Percentiles rank a stretch among this genome's conserved stretches.
These are phyloP conservation scores for Brachionus calyciflorus DNA, from an alignment of 1,140 invertebrate genomes.

Conservation along the genomic window DNA sequence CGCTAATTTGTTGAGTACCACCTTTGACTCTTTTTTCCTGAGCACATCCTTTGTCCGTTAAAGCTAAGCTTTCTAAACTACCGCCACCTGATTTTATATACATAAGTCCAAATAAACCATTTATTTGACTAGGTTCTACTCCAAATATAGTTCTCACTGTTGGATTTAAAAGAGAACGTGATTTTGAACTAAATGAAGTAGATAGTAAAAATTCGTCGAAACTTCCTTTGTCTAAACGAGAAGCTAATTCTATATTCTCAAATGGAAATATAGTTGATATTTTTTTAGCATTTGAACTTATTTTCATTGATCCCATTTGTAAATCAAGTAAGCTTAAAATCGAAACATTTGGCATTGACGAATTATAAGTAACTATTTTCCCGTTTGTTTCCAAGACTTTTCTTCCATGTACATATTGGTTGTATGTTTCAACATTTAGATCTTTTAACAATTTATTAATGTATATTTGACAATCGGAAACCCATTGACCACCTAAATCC, in stretches of 20 bases:
- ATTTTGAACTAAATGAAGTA: conserved; percentile 54
- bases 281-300: conserved; percentile 9
- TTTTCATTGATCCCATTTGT: not conserved
- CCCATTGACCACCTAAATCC: conserved; percentile 59
- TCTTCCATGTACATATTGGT: conserved; percentile 55
- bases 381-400: conserved; percentile 55
- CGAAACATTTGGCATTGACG: conserved; percentile 58
- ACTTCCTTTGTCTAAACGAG: not conserved
- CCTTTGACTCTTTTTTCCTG: conserved; percentile 49
- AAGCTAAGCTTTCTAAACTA: conserved; percentile 53
- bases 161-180: conserved; percentile 52
- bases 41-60: conserved; percentile 49
- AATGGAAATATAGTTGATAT: conserved; percentile 15
- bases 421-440: conserved; percentile 53
- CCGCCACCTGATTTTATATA: conserved; percentile 58
- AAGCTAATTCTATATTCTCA: not conserved
- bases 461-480: conserved; percentile 54
- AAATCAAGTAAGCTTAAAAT: conserved; percentile 49
- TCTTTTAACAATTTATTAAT: conserved; percentile 55
- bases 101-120: conserved; percentile 58
- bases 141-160: conserved; percentile 54
- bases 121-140: conserved; percentile 56
- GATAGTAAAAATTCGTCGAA: conserved; percentile 17
- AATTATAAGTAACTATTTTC: conserved; percentile 52
- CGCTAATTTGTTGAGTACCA: conserved; percentile 61